These are phyloP conservation scores for Clusia tigrina DNA, from an alignment of 2,888 invertebrate species.

Conservation along the genomic window DNA sequence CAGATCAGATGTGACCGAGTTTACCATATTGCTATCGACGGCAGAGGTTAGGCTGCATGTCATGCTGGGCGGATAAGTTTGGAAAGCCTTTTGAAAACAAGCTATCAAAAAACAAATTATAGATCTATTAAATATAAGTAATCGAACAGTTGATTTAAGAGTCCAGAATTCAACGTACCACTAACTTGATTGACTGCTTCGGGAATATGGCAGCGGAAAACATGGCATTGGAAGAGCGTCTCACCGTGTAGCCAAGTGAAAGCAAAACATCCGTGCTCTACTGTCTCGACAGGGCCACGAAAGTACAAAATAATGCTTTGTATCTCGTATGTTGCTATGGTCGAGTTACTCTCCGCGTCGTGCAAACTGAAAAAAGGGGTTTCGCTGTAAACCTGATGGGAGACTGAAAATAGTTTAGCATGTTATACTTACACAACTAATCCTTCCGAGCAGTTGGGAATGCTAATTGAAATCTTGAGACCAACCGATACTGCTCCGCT, in stretches of 20 bases:
- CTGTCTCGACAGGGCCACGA: slow-evolving; percentile 82
- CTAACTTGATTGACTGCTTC: slow-evolving; percentile 87
- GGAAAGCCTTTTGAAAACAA: slow-evolving; percentile 95
- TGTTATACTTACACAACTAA: slow-evolving; percentile 88
- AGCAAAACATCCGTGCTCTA: slow-evolving; percentile 94
- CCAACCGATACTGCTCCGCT: slow-evolving; percentile 72
- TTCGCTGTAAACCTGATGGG: too few species aligned
- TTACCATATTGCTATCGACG: slow-evolving; percentile 60
- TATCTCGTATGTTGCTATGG: slow-evolving; percentile 88
- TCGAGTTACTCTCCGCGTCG: slow-evolving; percentile 79
- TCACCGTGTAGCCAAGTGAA: slow-evolving; percentile 97
- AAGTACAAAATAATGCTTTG: slow-evolving; percentile 95
- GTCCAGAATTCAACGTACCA: slow-evolving; percentile 65
- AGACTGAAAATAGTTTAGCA: too few species aligned
- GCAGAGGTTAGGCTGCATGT: slow-evolving; percentile 77
- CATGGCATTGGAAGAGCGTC: slow-evolving; percentile 95
- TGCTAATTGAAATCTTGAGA: slow-evolving; percentile 89
- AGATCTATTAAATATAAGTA: slow-evolving; percentile 4
- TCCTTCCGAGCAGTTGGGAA: slow-evolving; percentile 92
- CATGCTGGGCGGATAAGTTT: slow-evolving; percentile 84
- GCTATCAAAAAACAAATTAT: slow-evolving; percentile 51
- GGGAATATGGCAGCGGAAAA: slow-evolving; percentile 93
- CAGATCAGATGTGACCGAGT: slow-evolving; percentile 71
- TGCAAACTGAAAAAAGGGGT: too few species aligned
- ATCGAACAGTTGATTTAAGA: not conserved